Conservation (phyloP, 1,140 invertebrate species). For the Penaeus japonicus region DNA sequence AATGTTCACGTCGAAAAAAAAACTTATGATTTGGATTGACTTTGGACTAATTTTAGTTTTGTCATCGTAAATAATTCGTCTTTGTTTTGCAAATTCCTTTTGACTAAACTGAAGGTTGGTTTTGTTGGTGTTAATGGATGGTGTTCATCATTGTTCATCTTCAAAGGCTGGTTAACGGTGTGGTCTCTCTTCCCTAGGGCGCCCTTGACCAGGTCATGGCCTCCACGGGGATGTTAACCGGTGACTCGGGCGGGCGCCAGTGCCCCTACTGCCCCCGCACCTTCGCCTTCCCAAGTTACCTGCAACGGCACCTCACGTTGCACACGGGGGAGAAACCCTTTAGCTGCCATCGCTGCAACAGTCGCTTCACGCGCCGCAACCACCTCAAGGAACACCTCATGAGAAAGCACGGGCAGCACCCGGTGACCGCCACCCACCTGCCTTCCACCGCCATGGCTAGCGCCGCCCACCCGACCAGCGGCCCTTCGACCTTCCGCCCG, state of each 20-base stretch:
- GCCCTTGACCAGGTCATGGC: conserved; percentile 22
- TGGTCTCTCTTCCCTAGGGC: conserved; percentile 46
- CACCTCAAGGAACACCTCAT: conserved; percentile 52
- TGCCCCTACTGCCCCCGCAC: conserved; percentile 54
- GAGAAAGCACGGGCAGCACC: conserved; percentile 25
- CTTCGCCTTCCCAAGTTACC: conserved; percentile 56
- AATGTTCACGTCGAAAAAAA: no score
- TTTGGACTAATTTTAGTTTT: no score
- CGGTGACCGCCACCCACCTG: neutral
- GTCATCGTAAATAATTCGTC: no score
- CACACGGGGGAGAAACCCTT: conserved; percentile 64
- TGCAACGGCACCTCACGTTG: conserved; percentile 57
- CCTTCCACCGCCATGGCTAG: neutral
- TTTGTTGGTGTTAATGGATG: no score
- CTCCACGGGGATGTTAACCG: conserved; percentile 3
- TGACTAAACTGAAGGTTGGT: no score
- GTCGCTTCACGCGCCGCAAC: conserved; percentile 50
- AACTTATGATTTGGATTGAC: no score
- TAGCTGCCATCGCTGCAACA: conserved; percentile 60
- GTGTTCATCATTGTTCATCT: no score
- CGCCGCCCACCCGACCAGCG: neutral
- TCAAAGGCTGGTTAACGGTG: conserved; percentile 10
- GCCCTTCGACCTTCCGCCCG: neutral
- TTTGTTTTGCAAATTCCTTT: no score
- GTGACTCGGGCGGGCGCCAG: conserved; percentile 26